Base-by-base conservation (phyloP, 2,797 vertebrate genomes). In the Lates japonicus region DNA sequence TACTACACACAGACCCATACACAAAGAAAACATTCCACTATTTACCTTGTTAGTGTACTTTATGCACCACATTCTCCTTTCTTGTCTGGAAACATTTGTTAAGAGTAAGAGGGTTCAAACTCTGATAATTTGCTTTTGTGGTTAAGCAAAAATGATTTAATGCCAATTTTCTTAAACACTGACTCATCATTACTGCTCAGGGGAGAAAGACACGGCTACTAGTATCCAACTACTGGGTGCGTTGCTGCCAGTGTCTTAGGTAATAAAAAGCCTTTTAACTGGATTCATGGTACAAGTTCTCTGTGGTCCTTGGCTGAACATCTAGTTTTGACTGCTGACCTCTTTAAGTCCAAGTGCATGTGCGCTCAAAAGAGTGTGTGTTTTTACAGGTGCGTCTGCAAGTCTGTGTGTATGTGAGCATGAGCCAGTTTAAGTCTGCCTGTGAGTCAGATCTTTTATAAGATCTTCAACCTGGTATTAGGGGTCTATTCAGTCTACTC, bases 241-340 rank as follows among this genome's bases (percentile, higher is more conserved):
- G 17, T 39, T 59, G 48, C 42, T 69, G 48, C 69, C 10, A 46
- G 20, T 60, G 55, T 70, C 52, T 17, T n/a, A 37, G 22, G 19
- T 64, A 48, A 78, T 76, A 51, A 66, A 68, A 44, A 17, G 10
- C n/a, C 17, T 48, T 71, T 49, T 51, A 55, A 60, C 61, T 42
- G 65, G 20, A 64, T 54, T 33, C 37, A 12, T 19, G 22, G 29
- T 63, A 20, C 22, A 46, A 29, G 39, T 65, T 31, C 35, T 20
- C 41, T 80, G 59, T 74, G 60, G 33, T 63, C 19, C 37, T 81
- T 90, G 81, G 86, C 81, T 78, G 82, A 78, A 81, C 86, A 80
- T 82, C 41, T 7, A 68, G 74, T 58, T 81, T 76, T 66, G 48
- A 59, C 57, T 35, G 52, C 61, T 72, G 68, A 60, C 65, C 64